Conservation (phyloP, 2,888 invertebrate species). For the Hypselothyrea guttata region DNA sequence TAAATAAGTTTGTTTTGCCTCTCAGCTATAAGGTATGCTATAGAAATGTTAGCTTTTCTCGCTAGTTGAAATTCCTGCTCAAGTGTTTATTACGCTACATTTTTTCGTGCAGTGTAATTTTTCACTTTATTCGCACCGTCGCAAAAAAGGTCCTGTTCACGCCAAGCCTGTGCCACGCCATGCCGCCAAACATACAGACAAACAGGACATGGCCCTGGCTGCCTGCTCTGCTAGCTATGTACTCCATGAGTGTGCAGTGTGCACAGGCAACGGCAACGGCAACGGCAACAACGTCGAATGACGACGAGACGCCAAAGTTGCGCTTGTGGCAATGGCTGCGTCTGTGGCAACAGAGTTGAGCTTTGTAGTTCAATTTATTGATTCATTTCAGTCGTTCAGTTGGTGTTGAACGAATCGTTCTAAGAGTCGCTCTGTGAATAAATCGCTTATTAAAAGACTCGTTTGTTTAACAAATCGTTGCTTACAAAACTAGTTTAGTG, state of each 20-base stretch:
- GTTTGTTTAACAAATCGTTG: no score
- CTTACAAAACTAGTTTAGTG: no score
- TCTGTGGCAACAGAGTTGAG: no score
- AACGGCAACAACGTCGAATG: conserved; percentile 17
- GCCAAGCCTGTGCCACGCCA: conserved; percentile 50
- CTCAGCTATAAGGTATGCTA: conserved; percentile 47
- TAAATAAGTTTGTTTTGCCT: no score
- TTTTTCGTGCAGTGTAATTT: conserved; percentile 57
- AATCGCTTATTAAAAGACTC: no score
- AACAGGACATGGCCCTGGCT: conserved; percentile 36
- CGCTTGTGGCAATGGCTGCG: conserved; percentile 54
- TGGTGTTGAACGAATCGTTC: no score
- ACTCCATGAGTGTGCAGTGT: conserved; percentile 64
- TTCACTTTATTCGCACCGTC: conserved; percentile 60
- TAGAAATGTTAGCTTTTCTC: conserved; percentile 6
- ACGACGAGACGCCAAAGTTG: conserved; percentile 60
- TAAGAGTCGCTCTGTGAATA: no score
- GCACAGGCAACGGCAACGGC: conserved; percentile 10
- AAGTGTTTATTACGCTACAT: not conserved
- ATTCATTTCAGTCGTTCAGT: no score
- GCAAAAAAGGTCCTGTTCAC: conserved; percentile 67
- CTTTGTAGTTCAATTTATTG: no score
- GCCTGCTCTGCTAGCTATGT: conserved; percentile 64
- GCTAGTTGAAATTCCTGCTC: conserved; percentile 23
- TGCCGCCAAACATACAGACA: conserved; percentile 71